Evolutionary conservation across 2,888 invertebrate species (phyloP).

Genomic region (Agrochola circellaris): DNA sequence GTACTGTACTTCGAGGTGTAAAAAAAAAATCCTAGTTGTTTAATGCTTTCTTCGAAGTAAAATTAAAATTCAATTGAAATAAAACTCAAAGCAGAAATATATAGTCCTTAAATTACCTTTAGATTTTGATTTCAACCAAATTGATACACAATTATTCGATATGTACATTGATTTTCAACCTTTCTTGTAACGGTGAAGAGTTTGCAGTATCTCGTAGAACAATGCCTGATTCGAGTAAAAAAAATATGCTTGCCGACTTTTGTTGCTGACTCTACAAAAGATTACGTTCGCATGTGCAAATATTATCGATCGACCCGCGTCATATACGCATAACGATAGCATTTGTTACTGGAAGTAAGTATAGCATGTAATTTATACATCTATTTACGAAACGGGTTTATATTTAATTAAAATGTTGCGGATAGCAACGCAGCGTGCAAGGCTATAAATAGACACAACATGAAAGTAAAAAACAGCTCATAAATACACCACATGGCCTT

Average conservation of each 20-base stretch:
- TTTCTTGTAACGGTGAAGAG: background rate
- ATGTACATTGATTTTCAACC: background rate
- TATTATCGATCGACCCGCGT: background rate
- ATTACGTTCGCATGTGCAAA: background rate
- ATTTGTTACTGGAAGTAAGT: background rate
- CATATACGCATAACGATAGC: background rate
- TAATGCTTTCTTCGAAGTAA: background rate
- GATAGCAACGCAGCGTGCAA: background rate
- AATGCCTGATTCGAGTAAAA: no score
- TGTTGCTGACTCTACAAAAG: background rate
- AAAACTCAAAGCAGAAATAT: background rate
- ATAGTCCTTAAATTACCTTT: background rate
- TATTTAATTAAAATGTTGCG: background rate
- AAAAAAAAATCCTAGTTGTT: no score
- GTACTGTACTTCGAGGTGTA: no score
- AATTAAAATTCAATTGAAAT: background rate
- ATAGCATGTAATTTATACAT: background rate
- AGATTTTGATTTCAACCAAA: background rate
- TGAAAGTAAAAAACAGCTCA: background rate
- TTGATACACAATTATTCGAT: background rate
- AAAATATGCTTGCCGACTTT: background rate
- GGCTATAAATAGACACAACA: constrained; percentile 7
- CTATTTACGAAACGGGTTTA: background rate
- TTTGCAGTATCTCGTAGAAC: background rate
- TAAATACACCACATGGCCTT: constrained; percentile 16